Evolutionary conservation across 2,113 vertebrate species (phyloP).

Genomic region (Sigmodon hispidus): DNA sequence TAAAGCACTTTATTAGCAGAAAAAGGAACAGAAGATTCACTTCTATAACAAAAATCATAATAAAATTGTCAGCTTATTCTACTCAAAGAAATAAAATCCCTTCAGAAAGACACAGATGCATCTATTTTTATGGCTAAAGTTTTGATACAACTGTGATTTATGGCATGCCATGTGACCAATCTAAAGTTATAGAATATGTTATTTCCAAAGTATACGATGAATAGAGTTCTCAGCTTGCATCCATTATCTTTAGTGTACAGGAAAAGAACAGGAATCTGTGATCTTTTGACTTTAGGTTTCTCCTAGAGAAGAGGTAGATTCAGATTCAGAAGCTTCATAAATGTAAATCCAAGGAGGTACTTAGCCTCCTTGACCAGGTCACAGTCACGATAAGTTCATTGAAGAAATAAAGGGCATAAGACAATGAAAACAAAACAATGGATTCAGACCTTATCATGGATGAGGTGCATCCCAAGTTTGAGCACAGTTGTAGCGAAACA

Average conservation of each 20-base stretch:
- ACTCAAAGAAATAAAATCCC: constrained; percentile 51
- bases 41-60: constrained; percentile 53
- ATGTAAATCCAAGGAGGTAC: too few species aligned
- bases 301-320: neutral
- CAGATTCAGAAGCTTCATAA: neutral
- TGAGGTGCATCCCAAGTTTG: neutral
- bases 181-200: neutral
- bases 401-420: neutral
- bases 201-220: constrained; percentile 34
- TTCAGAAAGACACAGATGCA: constrained; percentile 48
- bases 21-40: constrained; percentile 55
- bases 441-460: neutral
- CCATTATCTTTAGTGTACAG: neutral
- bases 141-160: constrained; percentile 47
- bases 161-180: neutral
- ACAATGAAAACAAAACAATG: neutral
- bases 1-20: constrained; percentile 69
- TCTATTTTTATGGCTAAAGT: constrained; percentile 27
- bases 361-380: neutral
- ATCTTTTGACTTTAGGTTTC: neutral
- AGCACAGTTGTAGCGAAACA: neutral
- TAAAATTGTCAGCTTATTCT: constrained; percentile 63
- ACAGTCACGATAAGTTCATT: neutral
- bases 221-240: neutral
- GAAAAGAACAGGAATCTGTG: constrained; percentile 3